These are phyloP conservation scores for Tineola bisselliella DNA, from an alignment of 2,888 invertebrate genomes.

Conservation along the genomic window DNA sequence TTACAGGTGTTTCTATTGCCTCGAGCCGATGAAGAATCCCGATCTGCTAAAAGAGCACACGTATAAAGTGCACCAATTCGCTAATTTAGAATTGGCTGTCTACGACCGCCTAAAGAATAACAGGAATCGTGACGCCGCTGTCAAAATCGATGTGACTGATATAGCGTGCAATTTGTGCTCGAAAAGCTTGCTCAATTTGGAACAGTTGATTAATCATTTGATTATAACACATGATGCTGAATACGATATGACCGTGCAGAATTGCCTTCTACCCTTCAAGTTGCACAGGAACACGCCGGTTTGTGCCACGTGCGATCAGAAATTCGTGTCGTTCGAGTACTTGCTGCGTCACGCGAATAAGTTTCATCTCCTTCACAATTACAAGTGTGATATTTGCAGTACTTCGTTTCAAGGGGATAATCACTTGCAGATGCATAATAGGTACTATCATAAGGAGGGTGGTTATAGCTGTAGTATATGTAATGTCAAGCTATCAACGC, in stretches of 20 bases:
- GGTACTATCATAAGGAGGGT: constrained; percentile 55
- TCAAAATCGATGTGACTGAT: constrained; percentile 53
- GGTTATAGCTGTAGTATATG: constrained; percentile 56
- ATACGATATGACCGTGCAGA: constrained; percentile 50
- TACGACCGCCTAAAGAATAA: constrained; percentile 52
- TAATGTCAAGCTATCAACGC: constrained; percentile 51
- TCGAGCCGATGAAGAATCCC: constrained; percentile 48
- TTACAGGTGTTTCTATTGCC: constrained; percentile 53
- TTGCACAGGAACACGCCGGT: constrained; percentile 47
- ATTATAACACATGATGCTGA: constrained; percentile 58
- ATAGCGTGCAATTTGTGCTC: constrained; percentile 47
- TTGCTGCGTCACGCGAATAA: constrained; percentile 53
- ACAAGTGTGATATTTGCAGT: constrained; percentile 57
- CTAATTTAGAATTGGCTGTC: constrained; percentile 46
- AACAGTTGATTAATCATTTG: constrained; percentile 50
- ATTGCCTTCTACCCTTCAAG: constrained; percentile 52
- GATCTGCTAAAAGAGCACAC: constrained; percentile 41
- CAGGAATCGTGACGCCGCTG: constrained; percentile 52
- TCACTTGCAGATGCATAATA: constrained; percentile 55
- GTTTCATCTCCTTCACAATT: constrained; percentile 52
- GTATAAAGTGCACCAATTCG: constrained; percentile 34
- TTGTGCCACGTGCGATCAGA: constrained; percentile 51
- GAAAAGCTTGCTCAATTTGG: constrained; percentile 34
- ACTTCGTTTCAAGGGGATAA: constrained; percentile 60
- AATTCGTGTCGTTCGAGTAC: constrained; percentile 56